Conservation (phyloP, 2,113 vertebrate genomes). For the Spheniscus mendiculus region DNA sequence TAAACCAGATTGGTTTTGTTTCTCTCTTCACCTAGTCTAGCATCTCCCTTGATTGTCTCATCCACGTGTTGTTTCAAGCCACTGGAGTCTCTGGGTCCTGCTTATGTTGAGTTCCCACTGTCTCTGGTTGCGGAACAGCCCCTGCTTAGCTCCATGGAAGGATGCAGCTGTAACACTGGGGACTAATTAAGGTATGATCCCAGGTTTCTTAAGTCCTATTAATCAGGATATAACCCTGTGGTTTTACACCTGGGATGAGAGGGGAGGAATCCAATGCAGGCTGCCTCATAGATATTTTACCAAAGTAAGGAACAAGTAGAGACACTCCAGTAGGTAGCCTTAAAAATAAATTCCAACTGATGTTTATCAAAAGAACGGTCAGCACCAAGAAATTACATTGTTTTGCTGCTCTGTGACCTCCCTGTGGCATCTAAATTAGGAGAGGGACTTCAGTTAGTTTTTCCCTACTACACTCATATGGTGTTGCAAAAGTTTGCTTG, state of each 20-base stretch:
- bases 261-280: background rate
- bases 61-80: background rate
- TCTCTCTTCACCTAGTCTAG: background rate
- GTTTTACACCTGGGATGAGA: background rate
- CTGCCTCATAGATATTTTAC: background rate
- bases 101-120: background rate
- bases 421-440: background rate
- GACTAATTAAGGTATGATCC: background rate
- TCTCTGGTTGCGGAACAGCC: rapidly evolving
- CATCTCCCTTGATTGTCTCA: background rate
- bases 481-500: background rate
- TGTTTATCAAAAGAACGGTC: background rate
- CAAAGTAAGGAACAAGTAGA: background rate
- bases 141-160: background rate
- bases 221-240: background rate
- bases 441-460: background rate
- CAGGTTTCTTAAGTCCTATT: background rate
- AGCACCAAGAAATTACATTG: background rate
- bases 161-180: background rate
- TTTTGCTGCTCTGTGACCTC: background rate
- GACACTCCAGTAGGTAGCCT: background rate
- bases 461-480: rapidly evolving
- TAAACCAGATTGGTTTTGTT: background rate
- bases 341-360: background rate
- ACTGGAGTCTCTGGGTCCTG: background rate